Percentiles rank a stretch among this genome's conserved stretches.
phyloP scores from a whole-genome alignment of 2,888 invertebrate species.

The Ashinkailepas kermadecensis region DNA sequence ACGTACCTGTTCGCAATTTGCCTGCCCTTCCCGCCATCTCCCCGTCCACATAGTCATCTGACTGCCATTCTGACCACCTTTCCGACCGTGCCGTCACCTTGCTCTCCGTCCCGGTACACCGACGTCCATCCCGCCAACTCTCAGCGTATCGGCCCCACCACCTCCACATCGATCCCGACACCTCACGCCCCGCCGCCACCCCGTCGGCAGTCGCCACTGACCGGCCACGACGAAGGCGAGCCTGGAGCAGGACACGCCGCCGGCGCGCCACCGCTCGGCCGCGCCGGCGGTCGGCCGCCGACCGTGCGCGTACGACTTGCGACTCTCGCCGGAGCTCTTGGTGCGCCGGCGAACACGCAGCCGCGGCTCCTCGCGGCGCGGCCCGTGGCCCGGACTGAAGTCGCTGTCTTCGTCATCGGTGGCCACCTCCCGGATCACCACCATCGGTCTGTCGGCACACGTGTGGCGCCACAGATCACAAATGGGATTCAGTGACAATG shows the following conservation, averaged over 20 bases:
- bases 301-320: background rate
- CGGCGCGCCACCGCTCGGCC: background rate
- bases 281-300: background rate
- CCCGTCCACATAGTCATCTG: too few species aligned
- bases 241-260: background rate
- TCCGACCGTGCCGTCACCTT: background rate
- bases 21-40: too few species aligned
- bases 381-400: constrained; percentile 10
- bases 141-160: too few species aligned
- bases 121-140: too few species aligned
- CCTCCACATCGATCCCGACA: too few species aligned
- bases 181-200: too few species aligned
- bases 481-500: too few species aligned
- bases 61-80: too few species aligned
- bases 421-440: constrained; percentile 4
- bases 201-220: background rate
- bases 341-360: background rate
- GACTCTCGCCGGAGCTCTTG: background rate
- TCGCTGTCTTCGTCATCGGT: constrained; percentile 14
- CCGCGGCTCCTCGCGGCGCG: background rate
- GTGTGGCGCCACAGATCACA: constrained; percentile 51
- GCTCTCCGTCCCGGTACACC: background rate
- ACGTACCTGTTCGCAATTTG: too few species aligned
- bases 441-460: constrained; percentile 22
- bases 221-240: background rate